A percentile compares a stretch with the other conserved stretches of the same genome.
Evolutionary conservation across 2,797 vertebrate species (phyloP).

Genomic region (Borostomias antarcticus): DNA sequence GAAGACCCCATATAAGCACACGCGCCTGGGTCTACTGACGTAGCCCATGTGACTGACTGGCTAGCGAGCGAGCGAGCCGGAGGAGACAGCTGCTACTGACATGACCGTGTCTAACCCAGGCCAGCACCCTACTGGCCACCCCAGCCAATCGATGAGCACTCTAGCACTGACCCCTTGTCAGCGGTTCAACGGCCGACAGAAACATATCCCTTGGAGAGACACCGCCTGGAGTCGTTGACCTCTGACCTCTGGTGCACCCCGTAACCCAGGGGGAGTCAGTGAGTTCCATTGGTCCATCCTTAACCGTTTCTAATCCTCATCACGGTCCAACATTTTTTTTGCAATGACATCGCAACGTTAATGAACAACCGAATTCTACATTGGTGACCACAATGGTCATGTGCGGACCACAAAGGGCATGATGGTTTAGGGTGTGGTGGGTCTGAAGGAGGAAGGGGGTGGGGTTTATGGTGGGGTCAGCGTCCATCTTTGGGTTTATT

Average conservation of each 20-base stretch:
- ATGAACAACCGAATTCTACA: no score
- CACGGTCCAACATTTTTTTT: no score
- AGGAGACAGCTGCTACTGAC: constrained; percentile 38
- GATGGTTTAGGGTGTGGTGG: no score
- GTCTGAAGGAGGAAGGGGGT: no score
- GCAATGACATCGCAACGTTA: no score
- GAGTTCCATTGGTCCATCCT: no score
- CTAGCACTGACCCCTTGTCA: not conserved
- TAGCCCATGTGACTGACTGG: constrained; percentile 4
- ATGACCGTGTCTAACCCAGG: constrained; percentile 38
- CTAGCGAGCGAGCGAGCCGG: not conserved
- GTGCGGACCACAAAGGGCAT: no score
- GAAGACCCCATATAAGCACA: constrained; percentile 1
- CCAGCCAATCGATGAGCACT: not conserved
- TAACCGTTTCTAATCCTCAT: no score
- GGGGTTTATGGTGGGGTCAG: no score
- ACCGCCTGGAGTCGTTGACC: constrained; percentile 32
- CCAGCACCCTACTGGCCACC: constrained; percentile 30
- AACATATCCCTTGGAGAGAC: constrained; percentile 28
- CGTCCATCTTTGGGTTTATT: constrained; percentile 26
- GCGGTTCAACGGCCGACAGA: not conserved
- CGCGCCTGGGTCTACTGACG: not conserved
- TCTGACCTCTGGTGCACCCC: no score
- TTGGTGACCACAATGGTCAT: no score
- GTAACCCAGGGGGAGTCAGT: no score